Evolutionary conservation across 2,113 vertebrate genomes (phyloP).

Genomic region (Poeciliopsis turrubarensis): DNA sequence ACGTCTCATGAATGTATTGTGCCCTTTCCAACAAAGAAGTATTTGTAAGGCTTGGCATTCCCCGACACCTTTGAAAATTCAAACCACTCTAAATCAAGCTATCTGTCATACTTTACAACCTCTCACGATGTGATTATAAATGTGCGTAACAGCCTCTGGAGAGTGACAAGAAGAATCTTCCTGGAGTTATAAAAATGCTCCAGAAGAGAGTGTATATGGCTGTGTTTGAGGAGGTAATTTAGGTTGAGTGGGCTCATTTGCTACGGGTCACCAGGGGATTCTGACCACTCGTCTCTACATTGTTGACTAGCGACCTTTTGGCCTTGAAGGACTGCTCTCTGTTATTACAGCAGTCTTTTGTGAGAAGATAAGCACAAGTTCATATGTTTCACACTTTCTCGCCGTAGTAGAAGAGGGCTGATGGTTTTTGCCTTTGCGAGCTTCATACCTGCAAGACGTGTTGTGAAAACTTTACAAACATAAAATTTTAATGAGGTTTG

Average conservation of each 20-base stretch:
- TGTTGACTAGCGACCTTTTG: conserved; percentile 59
- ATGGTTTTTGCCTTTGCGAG: conserved; percentile 5
- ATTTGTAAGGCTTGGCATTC: conserved; percentile 13
- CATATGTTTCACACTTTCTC: conserved; percentile 17
- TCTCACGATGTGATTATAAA: conserved; percentile 61
- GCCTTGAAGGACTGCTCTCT: conserved; percentile 60
- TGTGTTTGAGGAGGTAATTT: conserved; percentile 67
- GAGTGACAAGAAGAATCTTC: conserved; percentile 48
- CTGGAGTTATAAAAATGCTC: conserved; percentile 34
- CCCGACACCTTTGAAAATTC: conserved; percentile 32
- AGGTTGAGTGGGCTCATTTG: conserved; percentile 65
- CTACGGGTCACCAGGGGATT: conserved; percentile 58
- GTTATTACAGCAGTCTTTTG: conserved; percentile 62
- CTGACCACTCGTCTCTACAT: conserved; percentile 34
- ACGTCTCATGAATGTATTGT: not conserved
- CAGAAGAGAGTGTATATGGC: conserved; percentile 41
- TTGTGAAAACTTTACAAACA: conserved; percentile 26
- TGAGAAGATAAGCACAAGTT: conserved; percentile 23
- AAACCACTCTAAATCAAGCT: conserved; percentile 41
- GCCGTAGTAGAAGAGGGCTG: not conserved
- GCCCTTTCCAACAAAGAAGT: conserved; percentile 4
- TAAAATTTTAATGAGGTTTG: conserved; percentile 65
- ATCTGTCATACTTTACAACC: conserved; percentile 54
- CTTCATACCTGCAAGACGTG: not conserved
- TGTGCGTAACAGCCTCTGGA: conserved; percentile 49